Conservation (phyloP, 2,888 invertebrate genomes). For the Cantharis rufa region DNA sequence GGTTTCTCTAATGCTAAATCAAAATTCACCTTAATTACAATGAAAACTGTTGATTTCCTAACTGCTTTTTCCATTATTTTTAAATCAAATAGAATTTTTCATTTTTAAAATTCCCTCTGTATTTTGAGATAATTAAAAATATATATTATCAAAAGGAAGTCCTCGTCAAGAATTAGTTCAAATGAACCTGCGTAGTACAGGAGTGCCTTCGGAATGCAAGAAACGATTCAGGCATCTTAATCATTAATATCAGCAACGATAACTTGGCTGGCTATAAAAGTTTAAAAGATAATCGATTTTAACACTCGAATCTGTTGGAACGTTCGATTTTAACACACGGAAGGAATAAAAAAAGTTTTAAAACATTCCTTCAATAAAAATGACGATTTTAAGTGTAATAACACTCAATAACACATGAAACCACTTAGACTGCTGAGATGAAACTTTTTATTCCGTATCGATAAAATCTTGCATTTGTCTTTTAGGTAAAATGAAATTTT, state of each 20-base stretch:
- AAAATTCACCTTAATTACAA: background rate
- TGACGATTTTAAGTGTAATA: slow-evolving; percentile 12
- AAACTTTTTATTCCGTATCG: slow-evolving; percentile 12
- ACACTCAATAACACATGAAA: slow-evolving; percentile 20
- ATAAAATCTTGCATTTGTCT: slow-evolving; percentile 15
- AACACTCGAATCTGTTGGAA: background rate
- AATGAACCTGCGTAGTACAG: background rate
- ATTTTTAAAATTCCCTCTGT: background rate
- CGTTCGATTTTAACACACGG: background rate
- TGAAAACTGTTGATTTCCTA: background rate
- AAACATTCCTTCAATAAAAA: slow-evolving; percentile 13
- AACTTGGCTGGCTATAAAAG: background rate
- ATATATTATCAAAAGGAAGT: background rate
- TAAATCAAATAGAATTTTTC: background rate
- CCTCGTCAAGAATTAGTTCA: background rate
- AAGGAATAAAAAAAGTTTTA: background rate
- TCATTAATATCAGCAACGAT: background rate
- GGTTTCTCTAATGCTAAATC: background rate
- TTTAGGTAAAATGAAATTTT: slow-evolving; percentile 7
- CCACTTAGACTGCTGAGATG: slow-evolving; percentile 14
- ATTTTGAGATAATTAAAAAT: background rate
- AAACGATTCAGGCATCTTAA: background rate
- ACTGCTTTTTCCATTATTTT: background rate
- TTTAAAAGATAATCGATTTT: background rate
- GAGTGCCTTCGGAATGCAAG: background rate